phyloP scores from a whole-genome alignment of 2,113 vertebrate species.

The Cynocephalus volans region DNA sequence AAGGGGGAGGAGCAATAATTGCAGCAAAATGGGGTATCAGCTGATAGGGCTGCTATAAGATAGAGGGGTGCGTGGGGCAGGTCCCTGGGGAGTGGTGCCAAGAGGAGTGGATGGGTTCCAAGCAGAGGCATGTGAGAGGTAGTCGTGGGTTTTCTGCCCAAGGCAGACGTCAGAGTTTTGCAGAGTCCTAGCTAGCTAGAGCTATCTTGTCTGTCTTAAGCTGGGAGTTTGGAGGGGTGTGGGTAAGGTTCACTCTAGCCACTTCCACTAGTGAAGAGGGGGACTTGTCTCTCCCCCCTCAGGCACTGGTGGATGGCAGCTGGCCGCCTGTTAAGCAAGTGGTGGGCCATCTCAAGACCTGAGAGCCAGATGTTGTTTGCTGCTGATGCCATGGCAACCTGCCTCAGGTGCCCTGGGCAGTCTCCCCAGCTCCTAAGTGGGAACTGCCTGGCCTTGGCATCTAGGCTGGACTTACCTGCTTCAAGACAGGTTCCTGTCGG shows the following conservation, averaged over 20 bases:
- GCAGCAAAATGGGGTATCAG: not conserved
- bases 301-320: not conserved
- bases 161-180: not conserved
- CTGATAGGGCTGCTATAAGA: not conserved
- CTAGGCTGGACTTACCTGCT: not conserved
- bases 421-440: not conserved
- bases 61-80: not conserved
- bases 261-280: rapidly evolving
- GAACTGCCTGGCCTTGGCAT: not conserved
- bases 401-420: not conserved
- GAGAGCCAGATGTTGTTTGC: conserved; percentile 49
- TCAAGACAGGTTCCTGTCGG: not conserved
- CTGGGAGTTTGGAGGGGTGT: no score
- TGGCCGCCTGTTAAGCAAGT: not conserved
- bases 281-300: not conserved
- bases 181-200: not conserved
- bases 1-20: not conserved
- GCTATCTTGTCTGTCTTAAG: not conserved
- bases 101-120: not conserved
- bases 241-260: not conserved
- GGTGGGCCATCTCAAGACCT: not conserved
- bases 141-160: not conserved
- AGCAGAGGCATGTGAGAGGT: not conserved
- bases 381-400: conserved; percentile 64
- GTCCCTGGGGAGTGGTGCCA: not conserved